Evolutionary conservation across 2,888 invertebrate genomes (phyloP).

Genomic region (Synergus gifuensis): DNA sequence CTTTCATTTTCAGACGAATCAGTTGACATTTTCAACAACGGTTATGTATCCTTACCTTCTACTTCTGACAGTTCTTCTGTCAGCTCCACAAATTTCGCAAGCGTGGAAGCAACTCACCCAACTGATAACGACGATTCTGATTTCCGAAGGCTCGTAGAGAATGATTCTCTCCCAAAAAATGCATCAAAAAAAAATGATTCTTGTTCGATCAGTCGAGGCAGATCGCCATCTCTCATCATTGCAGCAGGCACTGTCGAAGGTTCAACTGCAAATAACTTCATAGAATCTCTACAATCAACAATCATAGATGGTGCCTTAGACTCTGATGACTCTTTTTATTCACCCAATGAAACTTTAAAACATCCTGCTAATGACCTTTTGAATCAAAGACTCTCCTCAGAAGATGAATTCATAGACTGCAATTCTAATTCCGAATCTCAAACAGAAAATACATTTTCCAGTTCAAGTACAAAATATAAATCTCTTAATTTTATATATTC

Average conservation of each 20-base stretch:
- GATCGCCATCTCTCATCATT: background rate
- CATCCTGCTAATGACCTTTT: background rate
- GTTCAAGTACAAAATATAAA: constrained; percentile 1
- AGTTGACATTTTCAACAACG: background rate
- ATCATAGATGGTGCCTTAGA: constrained; percentile 20
- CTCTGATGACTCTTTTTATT: constrained; percentile 15
- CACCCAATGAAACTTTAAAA: background rate
- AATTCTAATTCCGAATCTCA: background rate
- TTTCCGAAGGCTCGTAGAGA: background rate
- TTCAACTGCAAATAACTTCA: background rate
- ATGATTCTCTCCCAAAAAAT: background rate
- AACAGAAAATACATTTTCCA: background rate
- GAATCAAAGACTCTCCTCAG: constrained; percentile 8
- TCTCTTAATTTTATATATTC: background rate
- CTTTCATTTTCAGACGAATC: constrained; percentile 15
- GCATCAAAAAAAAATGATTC: background rate
- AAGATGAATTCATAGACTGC: constrained; percentile 11
- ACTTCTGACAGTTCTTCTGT: background rate
- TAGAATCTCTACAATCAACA: constrained; percentile 2
- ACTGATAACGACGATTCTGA: background rate
- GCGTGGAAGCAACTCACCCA: background rate
- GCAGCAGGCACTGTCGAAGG: constrained; percentile 6
- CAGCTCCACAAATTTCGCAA: background rate
- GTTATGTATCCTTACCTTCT: background rate
- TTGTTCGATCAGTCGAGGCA: background rate